Conservation (phyloP, 2,113 vertebrate genomes). For the Ploceus nigricollis region DNA sequence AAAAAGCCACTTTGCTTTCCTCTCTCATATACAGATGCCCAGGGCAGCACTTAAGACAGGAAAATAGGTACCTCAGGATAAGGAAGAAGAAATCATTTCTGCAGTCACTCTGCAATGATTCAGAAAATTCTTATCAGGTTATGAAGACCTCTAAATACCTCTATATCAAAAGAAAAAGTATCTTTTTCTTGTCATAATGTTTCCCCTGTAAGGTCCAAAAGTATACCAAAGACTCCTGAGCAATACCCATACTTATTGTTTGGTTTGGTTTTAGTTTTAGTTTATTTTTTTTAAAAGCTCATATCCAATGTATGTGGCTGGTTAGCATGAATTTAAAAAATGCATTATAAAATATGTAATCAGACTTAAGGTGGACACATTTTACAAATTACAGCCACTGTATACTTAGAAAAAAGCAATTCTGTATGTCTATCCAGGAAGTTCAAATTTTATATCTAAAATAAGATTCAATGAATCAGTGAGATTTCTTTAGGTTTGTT, state of each 20-base stretch:
- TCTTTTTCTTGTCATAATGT: background rate
- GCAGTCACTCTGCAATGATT: background rate
- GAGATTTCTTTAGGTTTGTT: background rate
- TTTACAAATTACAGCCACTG: background rate
- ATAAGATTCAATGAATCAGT: background rate
- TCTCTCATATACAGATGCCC: background rate
- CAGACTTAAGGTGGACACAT: background rate
- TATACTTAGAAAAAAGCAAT: background rate
- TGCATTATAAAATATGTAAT: background rate
- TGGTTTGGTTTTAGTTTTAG: background rate
- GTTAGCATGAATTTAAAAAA: background rate
- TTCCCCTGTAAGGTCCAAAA: background rate
- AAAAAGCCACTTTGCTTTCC: background rate
- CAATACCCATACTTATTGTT: background rate
- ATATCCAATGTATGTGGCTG: background rate
- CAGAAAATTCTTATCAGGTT: background rate
- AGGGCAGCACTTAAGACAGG: background rate
- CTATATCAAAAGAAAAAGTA: background rate
- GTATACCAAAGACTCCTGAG: background rate
- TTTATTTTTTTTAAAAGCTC: background rate
- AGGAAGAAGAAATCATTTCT: background rate
- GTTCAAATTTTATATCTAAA: background rate
- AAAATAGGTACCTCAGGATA: background rate
- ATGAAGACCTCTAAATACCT: background rate
- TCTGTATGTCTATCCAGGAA: background rate